Evolutionary conservation across 2,888 invertebrate species (phyloP), one percentile per base, ranked within the genome.

Genomic region (Aspidiotus rigidus): DNA sequence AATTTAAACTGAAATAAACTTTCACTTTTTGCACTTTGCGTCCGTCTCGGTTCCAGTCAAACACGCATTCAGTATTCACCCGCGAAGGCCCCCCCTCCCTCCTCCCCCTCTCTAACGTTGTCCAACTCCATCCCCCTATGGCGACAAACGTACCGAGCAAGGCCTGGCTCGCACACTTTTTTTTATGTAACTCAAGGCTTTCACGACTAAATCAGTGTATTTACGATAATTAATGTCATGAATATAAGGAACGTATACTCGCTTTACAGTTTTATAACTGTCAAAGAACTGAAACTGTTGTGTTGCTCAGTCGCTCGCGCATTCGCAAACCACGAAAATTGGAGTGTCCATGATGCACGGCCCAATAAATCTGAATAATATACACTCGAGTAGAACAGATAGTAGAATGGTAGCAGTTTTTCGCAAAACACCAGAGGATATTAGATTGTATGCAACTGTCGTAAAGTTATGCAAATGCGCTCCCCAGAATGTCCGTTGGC

Each of bases 161-260:
- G 66, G 57, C 57, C 66, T 66, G 28, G 66, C 56, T 66, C 59
- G 66, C 66, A 59, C 59, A 66, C 59, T 66, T 28, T 5, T 28
- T 5, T 28, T 66, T 66, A 66, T 66, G 66, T 66, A 66, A 66
- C 66, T 57, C 66, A 66, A 66, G 66, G 66, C 66, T 66, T 66
- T 66, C 66, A 66, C 66, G 66, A 66, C 59, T 66, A 28, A 59
- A 59, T 66, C 66, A 57, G 66, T 66, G 41, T 59, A 39, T 49
- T 49, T 56, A 56, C 59, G 59, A 66, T 66, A 66, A 66, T 66
- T 66, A 66, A 66, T 59, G 59, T 66, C 59, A 59, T 66, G 66
- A 66, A 59, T 66, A 49, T 49, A 49, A 49, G n/a, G n/a, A 13
- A 49, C n/a, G n/a, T 13, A 11, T 44, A n/a, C n/a, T 28, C 28